A percentile compares a stretch with the other conserved stretches of the same genome.
phyloP scores from a whole-genome alignment of 2,797 vertebrate genomes.

The Megaceryle alcyon region DNA sequence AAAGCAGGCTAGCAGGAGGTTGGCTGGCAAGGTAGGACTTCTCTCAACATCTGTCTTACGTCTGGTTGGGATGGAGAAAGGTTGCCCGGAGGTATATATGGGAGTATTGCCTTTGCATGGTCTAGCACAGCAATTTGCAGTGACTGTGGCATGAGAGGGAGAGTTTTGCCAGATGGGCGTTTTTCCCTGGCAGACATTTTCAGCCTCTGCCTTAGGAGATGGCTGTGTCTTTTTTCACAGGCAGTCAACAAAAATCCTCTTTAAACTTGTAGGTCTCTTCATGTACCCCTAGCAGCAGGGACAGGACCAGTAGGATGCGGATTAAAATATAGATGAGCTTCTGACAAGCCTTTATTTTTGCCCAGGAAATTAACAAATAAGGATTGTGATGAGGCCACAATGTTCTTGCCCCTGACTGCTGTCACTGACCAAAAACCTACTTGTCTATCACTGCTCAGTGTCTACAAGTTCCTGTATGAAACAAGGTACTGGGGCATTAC shows the following conservation, averaged over 20 bases:
- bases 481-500: not conserved
- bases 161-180: constrained; percentile 29
- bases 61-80: not conserved
- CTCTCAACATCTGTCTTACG: constrained; percentile 36
- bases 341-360: not conserved
- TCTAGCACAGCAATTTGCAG: constrained; percentile 34
- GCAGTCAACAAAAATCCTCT: constrained; percentile 55
- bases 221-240: constrained; percentile 34
- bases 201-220: constrained; percentile 41
- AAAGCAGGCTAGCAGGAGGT: not conserved
- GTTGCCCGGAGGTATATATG: not conserved
- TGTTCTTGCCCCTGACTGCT: not conserved
- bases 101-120: constrained; percentile 31
- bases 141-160: constrained; percentile 7
- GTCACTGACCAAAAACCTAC: not conserved
- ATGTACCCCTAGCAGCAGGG: not conserved
- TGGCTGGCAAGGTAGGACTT: not conserved
- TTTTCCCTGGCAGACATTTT: constrained; percentile 51
- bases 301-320: not conserved
- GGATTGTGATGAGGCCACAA: not conserved
- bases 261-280: constrained; percentile 40
- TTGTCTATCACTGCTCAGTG: not conserved
- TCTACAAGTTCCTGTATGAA: not conserved
- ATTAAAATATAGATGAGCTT: not conserved
- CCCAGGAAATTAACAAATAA: constrained; percentile 3